phyloP scores from a whole-genome alignment of 2,888 invertebrate genomes.

The Heliconius aoede region DNA sequence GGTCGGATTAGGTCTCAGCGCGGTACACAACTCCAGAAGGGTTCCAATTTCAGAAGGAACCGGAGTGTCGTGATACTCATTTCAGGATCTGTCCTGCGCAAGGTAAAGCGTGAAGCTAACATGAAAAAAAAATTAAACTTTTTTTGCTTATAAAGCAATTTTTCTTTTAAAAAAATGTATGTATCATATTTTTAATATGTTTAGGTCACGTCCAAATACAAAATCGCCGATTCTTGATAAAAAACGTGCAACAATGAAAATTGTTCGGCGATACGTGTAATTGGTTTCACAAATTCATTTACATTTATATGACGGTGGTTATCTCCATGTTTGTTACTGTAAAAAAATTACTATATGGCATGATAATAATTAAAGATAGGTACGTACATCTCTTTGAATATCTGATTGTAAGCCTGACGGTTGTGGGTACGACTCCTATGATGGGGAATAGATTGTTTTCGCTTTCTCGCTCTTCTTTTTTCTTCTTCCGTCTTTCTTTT shows the following conservation, averaged over 20 bases:
- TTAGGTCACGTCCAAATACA: slow-evolving; percentile 3
- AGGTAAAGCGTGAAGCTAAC: too few species aligned
- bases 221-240: slow-evolving; percentile 8
- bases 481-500: too few species aligned
- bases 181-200: neutral
- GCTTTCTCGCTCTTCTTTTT: too few species aligned
- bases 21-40: neutral
- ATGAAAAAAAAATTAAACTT: neutral
- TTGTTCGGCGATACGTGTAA: slow-evolving; percentile 24
- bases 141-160: neutral
- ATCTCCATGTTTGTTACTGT: slow-evolving; percentile 5
- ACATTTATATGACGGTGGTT: slow-evolving; percentile 30
- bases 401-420: too few species aligned
- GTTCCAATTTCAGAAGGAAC: neutral
- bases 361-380: neutral
- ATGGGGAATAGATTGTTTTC: too few species aligned
- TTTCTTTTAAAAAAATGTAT: neutral
- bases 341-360: neutral
- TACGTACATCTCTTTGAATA: too few species aligned
- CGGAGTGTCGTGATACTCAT: neutral
- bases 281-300: slow-evolving; percentile 31
- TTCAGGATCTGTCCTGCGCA: neutral
- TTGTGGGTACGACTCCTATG: too few species aligned
- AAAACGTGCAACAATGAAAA: slow-evolving; percentile 21
- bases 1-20: neutral